Conservation (phyloP, 2,113 vertebrate species). For the Pollachius pollachius region DNA sequence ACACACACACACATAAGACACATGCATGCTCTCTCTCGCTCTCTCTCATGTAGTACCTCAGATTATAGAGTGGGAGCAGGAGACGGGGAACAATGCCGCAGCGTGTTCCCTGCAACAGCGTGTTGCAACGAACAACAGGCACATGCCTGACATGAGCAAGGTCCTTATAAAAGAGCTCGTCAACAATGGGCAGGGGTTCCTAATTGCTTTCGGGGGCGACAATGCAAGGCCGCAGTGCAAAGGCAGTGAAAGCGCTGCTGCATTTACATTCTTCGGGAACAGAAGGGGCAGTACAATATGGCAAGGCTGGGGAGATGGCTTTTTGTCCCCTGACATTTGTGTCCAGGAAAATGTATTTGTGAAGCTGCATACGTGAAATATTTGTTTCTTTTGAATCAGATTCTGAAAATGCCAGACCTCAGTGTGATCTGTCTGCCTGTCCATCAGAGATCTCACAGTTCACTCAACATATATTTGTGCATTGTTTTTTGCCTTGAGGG, state of each 20-base stretch:
- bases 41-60: neutral
- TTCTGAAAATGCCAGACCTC: no score
- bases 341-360: neutral
- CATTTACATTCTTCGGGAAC: neutral
- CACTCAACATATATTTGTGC: no score
- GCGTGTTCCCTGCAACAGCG: conserved; percentile 23
- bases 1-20: no score
- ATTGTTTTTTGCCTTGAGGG: no score
- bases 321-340: neutral
- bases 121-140: conserved; percentile 16
- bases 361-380: no score
- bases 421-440: no score
- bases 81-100: conserved; percentile 41
- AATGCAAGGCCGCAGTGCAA: neutral
- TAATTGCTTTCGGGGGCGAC: neutral
- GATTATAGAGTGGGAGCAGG: conserved; percentile 21
- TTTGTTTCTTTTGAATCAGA: no score
- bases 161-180: conserved; percentile 4
- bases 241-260: neutral
- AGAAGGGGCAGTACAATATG: neutral
- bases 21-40: no score
- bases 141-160: neutral
- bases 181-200: neutral
- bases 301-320: neutral
- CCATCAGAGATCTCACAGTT: no score